Conservation (phyloP, 2,113 vertebrate genomes). For the Ophthalmotilapia sp. region DNA sequence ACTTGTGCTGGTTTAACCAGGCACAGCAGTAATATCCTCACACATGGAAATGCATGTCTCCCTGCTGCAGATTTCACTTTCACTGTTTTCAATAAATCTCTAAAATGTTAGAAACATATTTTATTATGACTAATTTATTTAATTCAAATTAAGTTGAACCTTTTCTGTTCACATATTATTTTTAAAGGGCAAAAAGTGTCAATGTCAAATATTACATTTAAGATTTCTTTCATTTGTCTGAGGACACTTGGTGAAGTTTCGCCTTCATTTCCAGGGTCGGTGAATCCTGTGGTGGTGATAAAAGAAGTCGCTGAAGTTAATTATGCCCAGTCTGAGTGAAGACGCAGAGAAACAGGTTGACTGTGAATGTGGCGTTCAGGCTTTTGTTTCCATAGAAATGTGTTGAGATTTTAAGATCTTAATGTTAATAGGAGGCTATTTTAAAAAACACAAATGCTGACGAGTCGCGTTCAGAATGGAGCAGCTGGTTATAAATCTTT, state of each 20-base stretch:
- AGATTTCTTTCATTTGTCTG: background rate
- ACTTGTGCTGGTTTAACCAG: background rate
- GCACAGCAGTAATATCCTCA: background rate
- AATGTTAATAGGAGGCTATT: background rate
- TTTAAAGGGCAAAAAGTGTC: background rate
- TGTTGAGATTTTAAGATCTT: background rate
- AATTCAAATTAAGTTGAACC: background rate
- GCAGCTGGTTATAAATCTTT: background rate
- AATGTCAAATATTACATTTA: background rate
- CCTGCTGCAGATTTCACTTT: background rate
- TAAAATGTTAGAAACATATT: background rate
- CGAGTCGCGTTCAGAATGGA: background rate
- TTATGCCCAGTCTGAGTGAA: background rate
- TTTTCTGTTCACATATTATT: background rate
- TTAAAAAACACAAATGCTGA: background rate
- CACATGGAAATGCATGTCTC: background rate
- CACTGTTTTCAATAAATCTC: background rate
- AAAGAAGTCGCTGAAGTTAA: background rate
- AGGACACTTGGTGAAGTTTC: background rate
- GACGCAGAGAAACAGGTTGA: background rate
- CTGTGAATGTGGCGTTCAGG: background rate
- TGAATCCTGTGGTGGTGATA: background rate
- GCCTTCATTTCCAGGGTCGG: background rate
- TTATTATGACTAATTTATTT: background rate
- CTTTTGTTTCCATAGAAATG: background rate